Base-by-base conservation (phyloP, 2,797 vertebrate species). In the Hapalemur alaotrensis region DNA sequence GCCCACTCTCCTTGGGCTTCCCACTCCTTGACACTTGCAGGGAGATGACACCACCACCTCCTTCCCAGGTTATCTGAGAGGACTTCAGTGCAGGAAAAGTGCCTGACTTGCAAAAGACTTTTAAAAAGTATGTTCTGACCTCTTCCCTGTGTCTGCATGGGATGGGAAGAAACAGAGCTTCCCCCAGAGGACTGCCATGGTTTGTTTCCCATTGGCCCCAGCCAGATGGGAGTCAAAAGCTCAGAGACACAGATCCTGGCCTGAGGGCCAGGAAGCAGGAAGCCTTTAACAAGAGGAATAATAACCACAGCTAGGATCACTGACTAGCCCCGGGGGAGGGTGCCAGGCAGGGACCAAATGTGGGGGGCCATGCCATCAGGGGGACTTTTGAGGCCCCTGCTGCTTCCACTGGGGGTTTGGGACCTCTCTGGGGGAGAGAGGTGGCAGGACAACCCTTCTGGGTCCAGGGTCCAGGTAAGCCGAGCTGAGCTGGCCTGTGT, bases 211-310 rank as follows among this genome's bases (percentile, higher is more conserved):
- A 50, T 17, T 63, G 92, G 83, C 41, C 32, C 48, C 10, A 7
- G 69, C 48, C 95, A 54, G 79, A 18, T 2, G 59, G 70, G 80
- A 96, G n/a, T 76, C 91, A 59, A 52, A 91, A 85, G 43, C 70
- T 95, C 59, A 6, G n/a, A 91, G 93, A 46, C 70, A 48, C 41
- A 70, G 43, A 61, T 52, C 10, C 79, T 46, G 75, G 50, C 38
- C 54, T 69, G 11, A 28, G 23, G 35, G 8, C 5, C 89, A 92
- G 96, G 96, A 96, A 89, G 78, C 93, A 95, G 88, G 92, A 97
- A 95, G 92, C n/a, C 50, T 50, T 67, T 13, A 76, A 69, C 50
- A 32, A 54, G 76, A 89, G 73, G 13, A 43, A 32, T 41, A 18
- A 69, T 22, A 61, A 52, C 32, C 18, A n/a, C 30, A 70, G 54